Evolutionary conservation across 35 echinoderm and acorn worm species (phyloP).

Genomic region (Amphiura filiformis): DNA sequence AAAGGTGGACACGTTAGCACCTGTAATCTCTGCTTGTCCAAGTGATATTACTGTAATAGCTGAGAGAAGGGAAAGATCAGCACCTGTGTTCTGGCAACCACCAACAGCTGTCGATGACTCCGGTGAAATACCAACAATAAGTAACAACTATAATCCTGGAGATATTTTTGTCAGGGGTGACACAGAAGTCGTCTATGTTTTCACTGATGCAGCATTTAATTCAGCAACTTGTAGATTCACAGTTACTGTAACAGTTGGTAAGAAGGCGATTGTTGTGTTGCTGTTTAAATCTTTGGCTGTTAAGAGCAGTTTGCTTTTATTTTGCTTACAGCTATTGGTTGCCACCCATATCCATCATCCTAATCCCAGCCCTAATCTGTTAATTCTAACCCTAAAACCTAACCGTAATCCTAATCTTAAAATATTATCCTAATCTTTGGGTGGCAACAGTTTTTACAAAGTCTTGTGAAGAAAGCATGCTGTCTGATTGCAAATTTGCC

Average conservation of each 20-base stretch:
- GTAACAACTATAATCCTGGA: constrained; percentile 8
- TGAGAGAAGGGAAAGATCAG: not conserved
- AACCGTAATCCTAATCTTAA: no score
- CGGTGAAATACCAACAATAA: not conserved
- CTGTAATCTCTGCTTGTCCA: constrained; percentile 42
- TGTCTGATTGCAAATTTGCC: no score
- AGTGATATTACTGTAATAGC: not conserved
- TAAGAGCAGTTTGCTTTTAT: no score
- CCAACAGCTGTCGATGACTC: no score
- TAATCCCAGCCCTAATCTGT: no score
- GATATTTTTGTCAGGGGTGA: constrained; percentile 37
- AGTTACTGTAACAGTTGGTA: constrained; percentile 32
- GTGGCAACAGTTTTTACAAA: no score
- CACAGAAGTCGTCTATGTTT: constrained; percentile 53
- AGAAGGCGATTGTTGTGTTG: not conserved
- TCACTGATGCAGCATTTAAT: constrained; percentile 57
- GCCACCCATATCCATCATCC: no score
- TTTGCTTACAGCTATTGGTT: no score
- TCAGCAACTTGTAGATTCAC: constrained; percentile 31
- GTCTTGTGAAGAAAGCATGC: no score
- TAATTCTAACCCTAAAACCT: no score
- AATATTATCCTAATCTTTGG: no score
- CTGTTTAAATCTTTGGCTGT: no score
- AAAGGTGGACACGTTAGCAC: constrained; percentile 1
- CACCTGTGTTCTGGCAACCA: constrained; percentile 17